Evolutionary conservation across 30 jellyfish, hydroid and myxozoan species (phyloP), one percentile per base, ranked within the genome.

Genomic region (Hydra vulgaris): DNA sequence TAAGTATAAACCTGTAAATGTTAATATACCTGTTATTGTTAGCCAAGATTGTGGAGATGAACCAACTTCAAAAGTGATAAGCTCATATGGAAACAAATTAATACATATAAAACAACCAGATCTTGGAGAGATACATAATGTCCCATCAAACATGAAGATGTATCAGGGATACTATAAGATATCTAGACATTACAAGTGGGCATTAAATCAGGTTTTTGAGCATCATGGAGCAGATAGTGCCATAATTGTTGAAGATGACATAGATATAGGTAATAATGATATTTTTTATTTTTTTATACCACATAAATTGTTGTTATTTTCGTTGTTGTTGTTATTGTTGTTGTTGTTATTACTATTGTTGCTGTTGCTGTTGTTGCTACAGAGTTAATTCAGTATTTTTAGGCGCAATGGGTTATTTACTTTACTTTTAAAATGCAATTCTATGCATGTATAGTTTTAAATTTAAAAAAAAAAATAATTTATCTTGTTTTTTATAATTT

Each of bases 1-100:
- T 79, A 82, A 84, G 55, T 54, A 79, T 24, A 94, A 88, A 61
- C 99, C 99, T 7, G 27, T 72, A 53, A 77, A 75, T 61, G 76
- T 81, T 7, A 82, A 88, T 20, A 77, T 94, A 25, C 96, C 96
- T 23, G 86, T 94, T n/a, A 72, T 94, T 53, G 99, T 94, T 17
- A 94, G 99, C 66, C 99, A 94, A 79, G 99, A 94, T 72, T 94
- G 99, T 81, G 99, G 99, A 0, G 87, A 94, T 85, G 73, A 54
- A 22, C 83, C 89, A 54, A 94, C 99, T 17, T 95, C 91, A 53
- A 79, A 82, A 23, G 99, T 94, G 18, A 94, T 94, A 18, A 70
- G 54, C 75, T 81, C 96, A 7, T 94, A 94, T 79, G 99, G 99
- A 20, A 82, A 84, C 17, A 77, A 85, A 78, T 79, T 94, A 17